These are phyloP conservation scores for Gallinago jamesoni DNA, from an alignment of 2,113 vertebrate genomes.

Conservation along the genomic window DNA sequence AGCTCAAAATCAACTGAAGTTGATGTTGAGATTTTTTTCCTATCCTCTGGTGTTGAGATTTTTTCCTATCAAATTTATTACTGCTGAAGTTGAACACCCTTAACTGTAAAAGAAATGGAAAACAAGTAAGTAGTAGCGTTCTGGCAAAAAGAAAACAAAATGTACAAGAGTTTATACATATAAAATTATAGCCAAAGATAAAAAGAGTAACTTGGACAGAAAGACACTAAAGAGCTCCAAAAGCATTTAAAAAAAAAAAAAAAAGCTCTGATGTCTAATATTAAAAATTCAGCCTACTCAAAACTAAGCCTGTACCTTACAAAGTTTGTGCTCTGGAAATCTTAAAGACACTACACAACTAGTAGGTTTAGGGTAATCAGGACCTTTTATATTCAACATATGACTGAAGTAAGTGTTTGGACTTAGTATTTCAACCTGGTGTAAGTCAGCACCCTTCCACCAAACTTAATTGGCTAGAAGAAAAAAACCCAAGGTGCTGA, in stretches of 20 bases:
- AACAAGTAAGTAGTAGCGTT: not conserved
- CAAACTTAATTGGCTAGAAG: not conserved
- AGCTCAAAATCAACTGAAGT: not conserved
- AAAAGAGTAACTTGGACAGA: not conserved
- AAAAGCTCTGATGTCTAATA: not conserved
- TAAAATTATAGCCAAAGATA: not conserved
- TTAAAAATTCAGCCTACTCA: not conserved
- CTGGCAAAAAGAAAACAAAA: not conserved
- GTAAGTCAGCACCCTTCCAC: not conserved
- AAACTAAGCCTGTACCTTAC: not conserved
- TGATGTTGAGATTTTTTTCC: no score
- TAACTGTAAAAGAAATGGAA: not conserved
- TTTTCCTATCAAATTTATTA: not conserved
- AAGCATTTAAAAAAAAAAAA: not conserved
- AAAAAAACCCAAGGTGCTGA: not conserved
- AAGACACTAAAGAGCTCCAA: not conserved
- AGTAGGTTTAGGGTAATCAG: not conserved
- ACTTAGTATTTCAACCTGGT: not conserved
- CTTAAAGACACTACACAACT: not conserved
- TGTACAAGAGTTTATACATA: not conserved
- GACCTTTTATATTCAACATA: not conserved
- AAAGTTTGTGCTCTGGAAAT: not conserved
- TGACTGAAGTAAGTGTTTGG: not conserved
- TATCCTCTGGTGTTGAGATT: not conserved
- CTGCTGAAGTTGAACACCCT: not conserved